Evolutionary conservation across 2,113 vertebrate species (phyloP).

Genomic region (Rhinoderma darwinii): DNA sequence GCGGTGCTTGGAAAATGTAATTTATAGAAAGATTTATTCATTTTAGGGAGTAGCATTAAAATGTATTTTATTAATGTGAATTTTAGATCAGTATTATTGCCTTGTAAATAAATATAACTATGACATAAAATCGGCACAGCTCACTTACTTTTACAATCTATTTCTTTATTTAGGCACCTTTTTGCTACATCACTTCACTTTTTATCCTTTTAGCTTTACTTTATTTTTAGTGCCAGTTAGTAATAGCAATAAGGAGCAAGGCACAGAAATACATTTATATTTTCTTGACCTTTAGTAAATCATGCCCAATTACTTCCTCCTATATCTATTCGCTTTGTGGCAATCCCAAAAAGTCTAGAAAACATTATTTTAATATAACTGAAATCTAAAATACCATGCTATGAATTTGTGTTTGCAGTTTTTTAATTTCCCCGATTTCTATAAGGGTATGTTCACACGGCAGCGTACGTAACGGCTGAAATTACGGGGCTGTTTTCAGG

Average conservation of each 20-base stretch:
- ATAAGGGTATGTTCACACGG: no score
- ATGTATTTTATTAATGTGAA: background rate
- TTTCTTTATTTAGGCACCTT: background rate
- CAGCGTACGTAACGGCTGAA: no score
- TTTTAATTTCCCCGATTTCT: background rate
- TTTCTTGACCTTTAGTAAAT: constrained; percentile 21
- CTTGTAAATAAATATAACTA: constrained; percentile 7
- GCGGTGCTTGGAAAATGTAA: background rate
- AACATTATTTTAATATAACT: constrained; percentile 7
- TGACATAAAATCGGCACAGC: background rate
- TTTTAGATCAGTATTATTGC: background rate
- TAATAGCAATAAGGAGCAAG: constrained; percentile 18
- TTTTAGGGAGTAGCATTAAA: background rate
- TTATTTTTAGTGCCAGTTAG: constrained; percentile 13
- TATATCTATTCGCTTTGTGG: background rate
- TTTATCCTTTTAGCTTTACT: background rate
- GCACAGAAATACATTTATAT: background rate
- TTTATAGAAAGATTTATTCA: background rate
- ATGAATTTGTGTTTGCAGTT: background rate
- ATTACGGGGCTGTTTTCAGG: no score
- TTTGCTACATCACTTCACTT: background rate
- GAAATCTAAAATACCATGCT: background rate
- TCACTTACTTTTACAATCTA: background rate
- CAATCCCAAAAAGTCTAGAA: background rate
- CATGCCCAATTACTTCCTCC: background rate